Evolutionary conservation across 2,113 vertebrate genomes (phyloP).

Genomic region (Azemiops feae): DNA sequence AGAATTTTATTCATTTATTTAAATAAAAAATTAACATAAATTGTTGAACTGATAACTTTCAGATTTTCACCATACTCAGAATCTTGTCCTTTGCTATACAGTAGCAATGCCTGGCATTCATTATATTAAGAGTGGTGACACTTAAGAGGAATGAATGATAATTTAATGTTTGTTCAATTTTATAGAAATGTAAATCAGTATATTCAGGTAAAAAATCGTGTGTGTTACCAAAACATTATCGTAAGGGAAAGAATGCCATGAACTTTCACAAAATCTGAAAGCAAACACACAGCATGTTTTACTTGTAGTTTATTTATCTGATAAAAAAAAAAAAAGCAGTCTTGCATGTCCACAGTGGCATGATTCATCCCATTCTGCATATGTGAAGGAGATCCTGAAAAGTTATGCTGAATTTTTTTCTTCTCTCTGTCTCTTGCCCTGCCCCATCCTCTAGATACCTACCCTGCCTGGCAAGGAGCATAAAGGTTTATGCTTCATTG

Average conservation of each 20-base stretch:
- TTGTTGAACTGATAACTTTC: neutral
- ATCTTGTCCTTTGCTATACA: neutral
- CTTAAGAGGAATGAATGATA: constrained; percentile 23
- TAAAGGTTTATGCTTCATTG: neutral
- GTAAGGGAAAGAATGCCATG: constrained; percentile 42
- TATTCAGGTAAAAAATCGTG: constrained; percentile 35
- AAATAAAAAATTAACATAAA: neutral
- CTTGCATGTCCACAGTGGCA: neutral
- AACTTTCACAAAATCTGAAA: constrained; percentile 36
- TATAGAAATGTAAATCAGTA: constrained; percentile 38
- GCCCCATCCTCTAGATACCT: neutral
- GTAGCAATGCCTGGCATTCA: constrained; percentile 10
- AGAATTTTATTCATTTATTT: neutral
- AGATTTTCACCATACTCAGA: neutral
- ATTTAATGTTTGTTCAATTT: constrained; percentile 1
- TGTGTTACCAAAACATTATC: neutral
- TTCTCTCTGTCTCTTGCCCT: neutral
- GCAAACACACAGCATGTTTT: neutral
- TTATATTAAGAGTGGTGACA: constrained; percentile 18
- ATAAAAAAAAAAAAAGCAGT: neutral
- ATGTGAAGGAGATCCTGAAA: neutral
- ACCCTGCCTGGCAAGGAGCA: neutral
- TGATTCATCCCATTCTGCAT: neutral
- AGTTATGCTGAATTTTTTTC: neutral
- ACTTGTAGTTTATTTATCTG: constrained; percentile 16